Evolutionary conservation across 2,888 invertebrate species (phyloP).

Genomic region (Sarcophaga caerulescens): DNA sequence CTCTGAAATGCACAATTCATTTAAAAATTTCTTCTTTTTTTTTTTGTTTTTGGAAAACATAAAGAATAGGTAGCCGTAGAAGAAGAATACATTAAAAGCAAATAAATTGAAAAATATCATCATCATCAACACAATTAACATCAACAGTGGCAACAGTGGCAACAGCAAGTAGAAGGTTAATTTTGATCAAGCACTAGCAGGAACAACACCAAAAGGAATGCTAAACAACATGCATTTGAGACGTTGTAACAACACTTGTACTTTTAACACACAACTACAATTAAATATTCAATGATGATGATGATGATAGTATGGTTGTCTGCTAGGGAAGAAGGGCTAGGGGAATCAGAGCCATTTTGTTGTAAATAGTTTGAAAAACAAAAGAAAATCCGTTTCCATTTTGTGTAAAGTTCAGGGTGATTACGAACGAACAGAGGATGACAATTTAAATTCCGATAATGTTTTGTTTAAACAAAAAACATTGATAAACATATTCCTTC

Average conservation of each 20-base stretch:
- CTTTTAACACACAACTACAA: not conserved
- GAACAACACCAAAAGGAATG: not conserved
- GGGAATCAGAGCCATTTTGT: too few relatives aligned
- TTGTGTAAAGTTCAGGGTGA: conserved; percentile 29
- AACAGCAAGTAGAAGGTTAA: conserved; percentile 50
- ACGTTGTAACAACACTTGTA: conserved; percentile 45
- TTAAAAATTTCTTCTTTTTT: not conserved
- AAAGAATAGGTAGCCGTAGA: not conserved
- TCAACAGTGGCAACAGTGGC: not conserved
- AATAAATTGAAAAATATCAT: conserved; percentile 28
- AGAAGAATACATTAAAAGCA: not conserved
- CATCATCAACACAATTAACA: conserved; percentile 2
- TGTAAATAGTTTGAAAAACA: not conserved
- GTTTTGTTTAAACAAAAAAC: not conserved
- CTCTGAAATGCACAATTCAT: conserved; percentile 2
- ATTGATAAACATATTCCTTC: not conserved
- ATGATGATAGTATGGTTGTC: too few relatives aligned
- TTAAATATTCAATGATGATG: not conserved
- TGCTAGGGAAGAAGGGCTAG: too few relatives aligned
- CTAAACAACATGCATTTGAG: conserved; percentile 37
- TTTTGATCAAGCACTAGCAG: not conserved
- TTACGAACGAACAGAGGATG: not conserved
- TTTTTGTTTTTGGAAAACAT: not conserved
- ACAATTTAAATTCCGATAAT: not conserved
- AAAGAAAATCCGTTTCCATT: not conserved